phyloP scores from a whole-genome alignment of 2,797 vertebrate genomes.

The Lithobates pipiens region DNA sequence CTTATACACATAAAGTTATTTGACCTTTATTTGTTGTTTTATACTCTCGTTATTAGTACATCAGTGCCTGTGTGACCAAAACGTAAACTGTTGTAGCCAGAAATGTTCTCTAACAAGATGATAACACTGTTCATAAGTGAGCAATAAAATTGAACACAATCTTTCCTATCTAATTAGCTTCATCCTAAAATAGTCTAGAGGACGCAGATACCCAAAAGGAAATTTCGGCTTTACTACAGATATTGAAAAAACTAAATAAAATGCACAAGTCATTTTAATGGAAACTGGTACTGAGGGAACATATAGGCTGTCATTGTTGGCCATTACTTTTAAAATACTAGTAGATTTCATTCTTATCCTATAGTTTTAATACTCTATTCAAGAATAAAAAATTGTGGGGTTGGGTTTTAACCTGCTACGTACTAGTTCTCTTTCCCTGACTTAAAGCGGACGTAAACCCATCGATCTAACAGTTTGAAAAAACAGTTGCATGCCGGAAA shows the following conservation, averaged over 20 bases:
- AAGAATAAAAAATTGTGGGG: too few relatives aligned
- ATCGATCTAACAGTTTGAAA: too few relatives aligned
- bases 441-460: too few relatives aligned
- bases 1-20: neutral
- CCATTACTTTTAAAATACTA: too few relatives aligned
- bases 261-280: neutral
- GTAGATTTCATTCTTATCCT: too few relatives aligned
- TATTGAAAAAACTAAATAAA: neutral
- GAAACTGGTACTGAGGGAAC: too few relatives aligned
- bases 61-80: neutral
- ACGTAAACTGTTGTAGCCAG: slow-evolving; percentile 19
- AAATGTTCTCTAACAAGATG: slow-evolving; percentile 50
- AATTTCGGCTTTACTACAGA: neutral
- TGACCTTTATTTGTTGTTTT: neutral
- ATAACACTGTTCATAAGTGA: slow-evolving; percentile 50
- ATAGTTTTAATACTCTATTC: too few relatives aligned
- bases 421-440: too few relatives aligned
- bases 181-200: slow-evolving; percentile 34
- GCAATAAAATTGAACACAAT: slow-evolving; percentile 53
- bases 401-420: too few relatives aligned
- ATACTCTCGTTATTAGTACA: neutral
- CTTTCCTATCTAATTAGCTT: slow-evolving; percentile 51
- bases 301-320: too few relatives aligned
- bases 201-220: slow-evolving; percentile 15
- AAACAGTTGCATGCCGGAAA: too few relatives aligned